Percentiles rank a stretch among this genome's conserved stretches.
Conservation (phyloP, 2,113 vertebrate species). For the Thunnus maccoyii region DNA sequence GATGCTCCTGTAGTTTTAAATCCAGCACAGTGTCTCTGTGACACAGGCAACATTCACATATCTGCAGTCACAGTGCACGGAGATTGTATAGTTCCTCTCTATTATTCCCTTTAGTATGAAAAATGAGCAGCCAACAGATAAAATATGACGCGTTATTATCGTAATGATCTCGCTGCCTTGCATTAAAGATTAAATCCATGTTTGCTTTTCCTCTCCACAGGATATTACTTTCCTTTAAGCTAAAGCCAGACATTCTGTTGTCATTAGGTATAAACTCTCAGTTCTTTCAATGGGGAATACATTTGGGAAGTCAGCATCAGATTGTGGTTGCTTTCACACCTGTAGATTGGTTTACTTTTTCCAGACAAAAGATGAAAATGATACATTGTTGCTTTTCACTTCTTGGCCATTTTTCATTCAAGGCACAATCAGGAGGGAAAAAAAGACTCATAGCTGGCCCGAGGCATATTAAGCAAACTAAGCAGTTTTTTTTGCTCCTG, state of each 20-base stretch:
- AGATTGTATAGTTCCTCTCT: constrained; percentile 34
- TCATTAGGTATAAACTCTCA: too few relatives aligned
- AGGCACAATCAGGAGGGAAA: constrained; percentile 4
- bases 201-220: constrained; percentile 63
- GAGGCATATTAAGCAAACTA: constrained; percentile 7
- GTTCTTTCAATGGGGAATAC: background rate
- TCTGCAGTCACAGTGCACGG: constrained; percentile 6
- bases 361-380: background rate
- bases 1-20: constrained; percentile 26
- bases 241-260: too few relatives aligned
- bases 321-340: background rate
- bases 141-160: constrained; percentile 62
- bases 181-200: constrained; percentile 72
- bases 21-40: constrained; percentile 5
- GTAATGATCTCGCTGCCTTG: constrained; percentile 57
- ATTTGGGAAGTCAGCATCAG: background rate
- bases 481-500: background rate
- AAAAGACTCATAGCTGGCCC: background rate
- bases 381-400: background rate
- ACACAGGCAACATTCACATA: constrained; percentile 13
- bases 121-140: constrained; percentile 67
- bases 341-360: background rate
- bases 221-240: background rate
- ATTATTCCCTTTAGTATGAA: constrained; percentile 63
- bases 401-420: background rate